Evolutionary conservation across 2,888 invertebrate genomes (phyloP), one percentile per base, ranked within the genome.

Genomic region (Agonopterix heracliana): DNA sequence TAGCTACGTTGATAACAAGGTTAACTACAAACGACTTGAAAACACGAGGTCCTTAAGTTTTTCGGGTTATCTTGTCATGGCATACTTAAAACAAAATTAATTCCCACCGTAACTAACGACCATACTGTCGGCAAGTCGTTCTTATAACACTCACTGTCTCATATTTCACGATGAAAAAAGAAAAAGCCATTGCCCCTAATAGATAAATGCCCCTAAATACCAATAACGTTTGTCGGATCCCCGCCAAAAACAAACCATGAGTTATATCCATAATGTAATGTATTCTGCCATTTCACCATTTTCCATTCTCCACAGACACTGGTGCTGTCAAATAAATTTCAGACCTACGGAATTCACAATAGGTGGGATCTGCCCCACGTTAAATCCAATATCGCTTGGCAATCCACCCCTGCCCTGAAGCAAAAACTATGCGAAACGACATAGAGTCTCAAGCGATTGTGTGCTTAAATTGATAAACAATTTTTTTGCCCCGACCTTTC

Each of bases 191-290:
- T 64, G 69, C 67, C 75, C 75, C 71, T 80, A 83, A 84, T 81
- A 78, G 79, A 74, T 77, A 81, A 84, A 82, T 80, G 77, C 66
- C 78, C 78, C 74, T 85, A 85, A 88, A 88, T 82, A 84, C 83
- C 87, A 86, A 86, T 88, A 86, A 85, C 78, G 85, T 77, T 83
- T 85, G 87, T 86, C 85, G 81, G 80, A 73, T 78, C 85, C 85
- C 85, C 80, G 83, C 85, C 81, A 83, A 86, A 88, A 88, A 88
- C 88, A 89, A 88, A 89, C 85, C 84, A 71, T 89, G 88, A 89
- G 78, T 86, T 89, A 89, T 86, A 77, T 72, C 80, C 73, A 76
- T 83, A 83, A 83, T 82, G 79, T 71, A 77, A 78, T 79, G 73
- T 87, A 81, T 86, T 80, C 78, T 77, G 64, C 81, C 74, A 83